A percentile compares a stretch with the other conserved stretches of the same genome.
phyloP scores from a whole-genome alignment of 2,113 vertebrate species.

The Dicerorhinus sumatrensis region DNA sequence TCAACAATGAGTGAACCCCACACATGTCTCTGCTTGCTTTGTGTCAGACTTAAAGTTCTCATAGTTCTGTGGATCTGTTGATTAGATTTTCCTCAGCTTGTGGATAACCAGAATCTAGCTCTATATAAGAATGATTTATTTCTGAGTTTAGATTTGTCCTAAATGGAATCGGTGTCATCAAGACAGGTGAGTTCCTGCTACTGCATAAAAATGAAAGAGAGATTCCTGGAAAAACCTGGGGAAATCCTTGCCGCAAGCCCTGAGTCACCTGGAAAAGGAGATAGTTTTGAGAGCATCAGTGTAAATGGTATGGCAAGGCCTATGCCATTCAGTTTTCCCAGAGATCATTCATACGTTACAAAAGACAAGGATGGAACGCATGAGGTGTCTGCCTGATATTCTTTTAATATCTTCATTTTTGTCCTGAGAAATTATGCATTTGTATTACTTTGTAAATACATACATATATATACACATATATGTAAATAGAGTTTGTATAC shows the following conservation, averaged over 20 bases:
- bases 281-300: neutral
- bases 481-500: neutral
- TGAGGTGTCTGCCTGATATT: neutral
- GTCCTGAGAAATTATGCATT: neutral
- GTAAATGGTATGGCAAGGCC: neutral
- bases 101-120: neutral
- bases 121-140: neutral
- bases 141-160: neutral
- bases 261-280: neutral
- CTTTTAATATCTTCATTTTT: neutral
- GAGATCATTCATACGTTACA: neutral
- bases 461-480: neutral
- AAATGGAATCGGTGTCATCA: neutral
- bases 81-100: neutral
- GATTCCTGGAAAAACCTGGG: neutral
- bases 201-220: neutral
- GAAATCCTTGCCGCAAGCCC: neutral
- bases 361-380: neutral
- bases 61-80: neutral
- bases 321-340: neutral
- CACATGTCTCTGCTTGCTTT: neutral
- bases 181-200: neutral
- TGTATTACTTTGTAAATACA: neutral
- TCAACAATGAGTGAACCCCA: neutral
- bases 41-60: neutral